phyloP scores from a whole-genome alignment of 2,113 vertebrate genomes.

The Aptenodytes forsteri region DNA sequence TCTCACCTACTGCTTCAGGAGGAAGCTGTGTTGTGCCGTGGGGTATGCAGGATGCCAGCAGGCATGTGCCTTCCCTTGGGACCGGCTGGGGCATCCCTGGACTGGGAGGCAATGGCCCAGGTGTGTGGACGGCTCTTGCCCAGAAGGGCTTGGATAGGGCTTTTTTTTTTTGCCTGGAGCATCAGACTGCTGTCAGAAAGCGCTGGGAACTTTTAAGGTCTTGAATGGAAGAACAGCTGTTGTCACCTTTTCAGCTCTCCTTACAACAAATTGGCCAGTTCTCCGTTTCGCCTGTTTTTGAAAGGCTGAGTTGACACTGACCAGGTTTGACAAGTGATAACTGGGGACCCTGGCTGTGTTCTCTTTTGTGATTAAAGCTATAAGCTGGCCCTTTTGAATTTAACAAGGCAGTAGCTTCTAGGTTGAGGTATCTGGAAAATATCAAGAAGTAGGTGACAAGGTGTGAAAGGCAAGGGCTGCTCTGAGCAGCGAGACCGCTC shows the following conservation, averaged over 20 bases:
- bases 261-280: neutral
- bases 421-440: neutral
- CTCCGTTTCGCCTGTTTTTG: neutral
- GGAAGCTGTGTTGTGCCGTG: neutral
- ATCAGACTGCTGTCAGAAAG: neutral
- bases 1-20: neutral
- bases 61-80: fast-evolving
- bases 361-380: neutral
- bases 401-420: neutral
- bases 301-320: neutral
- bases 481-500: fast-evolving
- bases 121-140: neutral
- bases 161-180: neutral
- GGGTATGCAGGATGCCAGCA: neutral
- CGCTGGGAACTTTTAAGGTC: neutral
- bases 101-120: neutral
- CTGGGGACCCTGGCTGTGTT: neutral
- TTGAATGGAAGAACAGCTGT: neutral
- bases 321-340: neutral
- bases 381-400: neutral
- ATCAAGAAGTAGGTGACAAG: neutral
- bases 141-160: neutral
- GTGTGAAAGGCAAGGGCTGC: neutral
- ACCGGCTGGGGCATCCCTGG: no score
- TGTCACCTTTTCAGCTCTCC: neutral